Base-by-base conservation (phyloP, 1,140 invertebrate species). In the Propsilocerus akamusi region DNA sequence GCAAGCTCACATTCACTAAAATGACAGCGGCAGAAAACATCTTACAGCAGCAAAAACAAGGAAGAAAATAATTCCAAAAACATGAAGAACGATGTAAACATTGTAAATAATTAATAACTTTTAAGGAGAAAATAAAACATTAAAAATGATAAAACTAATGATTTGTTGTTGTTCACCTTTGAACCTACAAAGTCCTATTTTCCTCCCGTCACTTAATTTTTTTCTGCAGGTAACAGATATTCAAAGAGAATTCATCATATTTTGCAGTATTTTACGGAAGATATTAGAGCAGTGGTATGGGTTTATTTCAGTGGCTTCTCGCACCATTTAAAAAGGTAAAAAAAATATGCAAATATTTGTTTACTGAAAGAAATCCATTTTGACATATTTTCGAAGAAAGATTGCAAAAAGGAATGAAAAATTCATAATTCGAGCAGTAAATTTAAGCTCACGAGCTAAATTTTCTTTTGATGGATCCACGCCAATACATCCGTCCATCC, bases 81-180 rank as follows among this genome's bases (percentile, higher is more conserved):
- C 32, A 30, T 30, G 11, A 12, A 41, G 10, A 8, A 7, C 22
- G 17, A 8, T 41, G 34, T 41, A 41, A 41, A 41, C 34, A 41
- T 41, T 41, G 17, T 41, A 17, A 41, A 41, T 41, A 41, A 41
- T 41, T n/a, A 41, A 41, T 41, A 20, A 41, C n/a, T n/a, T n/a
- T n/a, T 20, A 20, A 17, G 17, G 8, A 30, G 28, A 30, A n/a
- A 30, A 30, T 11, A n/a, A 30, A 6, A n/a, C 3, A 30, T 11
- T 30, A 30, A 30, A 30, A 30, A 30, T 30, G 28, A 30, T 11
- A 11, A 17, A 37, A 37, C 14, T 17, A 37, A 14, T 14, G 22
- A 41, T 7, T 41, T 41, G 34, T 41, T 14, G 34, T 17, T 41
- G 4, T 20, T 20, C 14, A 41, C n/a, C 22, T 22, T 41, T 41